phyloP scores from a whole-genome alignment of 2,888 invertebrate species.

The Sinodicranocentrus sp. region DNA sequence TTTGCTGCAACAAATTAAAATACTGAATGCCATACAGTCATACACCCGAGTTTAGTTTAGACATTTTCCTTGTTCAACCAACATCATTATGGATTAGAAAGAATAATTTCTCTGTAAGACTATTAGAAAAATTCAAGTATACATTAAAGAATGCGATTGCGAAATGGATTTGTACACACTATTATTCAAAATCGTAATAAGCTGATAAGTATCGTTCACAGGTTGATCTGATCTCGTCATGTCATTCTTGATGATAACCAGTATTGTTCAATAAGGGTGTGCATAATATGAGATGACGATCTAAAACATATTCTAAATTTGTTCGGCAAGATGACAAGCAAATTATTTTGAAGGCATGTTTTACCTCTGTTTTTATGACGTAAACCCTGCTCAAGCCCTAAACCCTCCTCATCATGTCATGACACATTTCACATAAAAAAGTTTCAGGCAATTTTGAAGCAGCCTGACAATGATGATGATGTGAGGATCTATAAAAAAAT shows the following conservation, averaged over 20 bases:
- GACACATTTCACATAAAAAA: too few species aligned
- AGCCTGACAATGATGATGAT: too few species aligned
- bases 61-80: background rate
- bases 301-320: conserved; percentile 20
- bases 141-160: background rate
- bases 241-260: conserved; percentile 34
- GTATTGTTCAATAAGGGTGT: conserved; percentile 37
- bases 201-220: conserved; percentile 26
- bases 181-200: conserved; percentile 3
- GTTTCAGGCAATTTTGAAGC: too few species aligned
- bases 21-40: background rate
- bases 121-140: background rate
- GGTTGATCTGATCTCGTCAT: conserved; percentile 30
- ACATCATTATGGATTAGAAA: background rate
- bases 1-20: background rate
- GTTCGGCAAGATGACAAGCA: conserved; percentile 33
- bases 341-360: too few species aligned
- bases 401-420: too few species aligned
- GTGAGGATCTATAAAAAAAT: too few species aligned
- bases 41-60: background rate
- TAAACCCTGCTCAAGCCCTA: too few species aligned
- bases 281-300: conserved; percentile 32
- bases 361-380: background rate
- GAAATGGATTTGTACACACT: background rate
- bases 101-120: background rate